These are phyloP conservation scores for Mus caroli DNA, from an alignment of 2,797 vertebrate genomes.

Conservation along the genomic window DNA sequence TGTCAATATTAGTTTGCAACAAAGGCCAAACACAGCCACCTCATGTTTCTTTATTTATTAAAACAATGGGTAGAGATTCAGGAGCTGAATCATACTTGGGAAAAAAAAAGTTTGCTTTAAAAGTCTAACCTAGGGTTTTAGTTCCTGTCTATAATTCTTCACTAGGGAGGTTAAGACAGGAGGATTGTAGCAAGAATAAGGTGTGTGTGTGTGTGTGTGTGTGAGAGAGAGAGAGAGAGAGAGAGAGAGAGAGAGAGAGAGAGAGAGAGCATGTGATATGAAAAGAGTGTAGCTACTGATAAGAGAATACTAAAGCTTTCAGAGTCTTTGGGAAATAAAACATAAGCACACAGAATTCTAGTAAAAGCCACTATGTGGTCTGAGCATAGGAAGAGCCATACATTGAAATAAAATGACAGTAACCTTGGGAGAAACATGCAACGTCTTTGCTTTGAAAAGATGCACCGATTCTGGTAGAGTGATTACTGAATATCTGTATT, in stretches of 20 bases:
- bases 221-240: neutral
- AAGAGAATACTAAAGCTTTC: neutral
- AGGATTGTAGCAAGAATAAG: neutral
- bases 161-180: neutral
- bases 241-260: neutral
- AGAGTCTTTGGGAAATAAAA: constrained; percentile 27
- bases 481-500: neutral
- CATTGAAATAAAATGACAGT: neutral
- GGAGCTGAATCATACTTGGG: neutral
- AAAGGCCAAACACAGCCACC: neutral
- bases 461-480: neutral
- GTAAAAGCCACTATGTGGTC: neutral
- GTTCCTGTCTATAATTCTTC: neutral
- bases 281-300: neutral
- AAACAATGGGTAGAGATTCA: neutral
- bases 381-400: neutral
- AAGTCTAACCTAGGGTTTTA: neutral
- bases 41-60: constrained; percentile 29
- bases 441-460: constrained; percentile 26
- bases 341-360: constrained; percentile 23
- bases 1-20: constrained; percentile 47
- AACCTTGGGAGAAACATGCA: neutral
- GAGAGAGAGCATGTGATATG: neutral
- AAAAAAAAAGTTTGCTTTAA: constrained; percentile 8
- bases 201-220: neutral